A percentile compares a stretch with the other conserved stretches of the same genome.
phyloP scores from a whole-genome alignment of 2,888 invertebrate species.

The Ormyrus nitidulus region DNA sequence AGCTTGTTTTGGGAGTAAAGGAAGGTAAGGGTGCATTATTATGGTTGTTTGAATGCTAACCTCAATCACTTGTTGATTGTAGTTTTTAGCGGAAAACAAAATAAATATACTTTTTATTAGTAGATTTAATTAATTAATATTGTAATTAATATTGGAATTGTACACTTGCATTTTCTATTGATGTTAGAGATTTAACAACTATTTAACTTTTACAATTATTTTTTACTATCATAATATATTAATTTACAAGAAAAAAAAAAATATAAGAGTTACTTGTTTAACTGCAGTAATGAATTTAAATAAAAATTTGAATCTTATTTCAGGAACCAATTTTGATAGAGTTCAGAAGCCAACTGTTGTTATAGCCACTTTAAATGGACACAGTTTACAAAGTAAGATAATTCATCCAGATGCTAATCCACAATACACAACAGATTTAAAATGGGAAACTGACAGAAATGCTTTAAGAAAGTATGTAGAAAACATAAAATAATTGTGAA shows the following conservation, averaged over 20 bases:
- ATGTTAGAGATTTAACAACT: background rate
- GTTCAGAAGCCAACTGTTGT: conserved; percentile 78
- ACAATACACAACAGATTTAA: conserved; percentile 83
- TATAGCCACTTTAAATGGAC: conserved; percentile 81
- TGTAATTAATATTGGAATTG: background rate
- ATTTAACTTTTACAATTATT: background rate
- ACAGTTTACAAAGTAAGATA: conserved; percentile 83
- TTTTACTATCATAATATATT: background rate
- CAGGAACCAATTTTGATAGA: conserved; percentile 80
- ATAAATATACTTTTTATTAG: background rate
- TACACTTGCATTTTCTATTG: background rate
- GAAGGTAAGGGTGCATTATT: conserved; percentile 76
- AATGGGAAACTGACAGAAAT: conserved; percentile 87
- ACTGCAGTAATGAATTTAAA: conserved; percentile 5
- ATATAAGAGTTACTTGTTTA: background rate
- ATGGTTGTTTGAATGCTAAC: conserved; percentile 26
- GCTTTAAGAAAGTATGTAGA: conserved; percentile 80
- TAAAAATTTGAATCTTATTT: conserved; percentile 58
- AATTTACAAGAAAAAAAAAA: background rate
- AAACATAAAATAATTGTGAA: background rate
- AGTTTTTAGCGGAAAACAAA: conserved; percentile 30
- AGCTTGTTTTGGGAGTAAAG: conserved; percentile 82
- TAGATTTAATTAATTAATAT: background rate
- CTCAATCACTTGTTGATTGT: conserved; percentile 33
- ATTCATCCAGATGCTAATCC: conserved; percentile 79